Evolutionary conservation across 1,140 invertebrate genomes (phyloP), one percentile per base, ranked within the genome.

Genomic region (Argopecten irradians): DNA sequence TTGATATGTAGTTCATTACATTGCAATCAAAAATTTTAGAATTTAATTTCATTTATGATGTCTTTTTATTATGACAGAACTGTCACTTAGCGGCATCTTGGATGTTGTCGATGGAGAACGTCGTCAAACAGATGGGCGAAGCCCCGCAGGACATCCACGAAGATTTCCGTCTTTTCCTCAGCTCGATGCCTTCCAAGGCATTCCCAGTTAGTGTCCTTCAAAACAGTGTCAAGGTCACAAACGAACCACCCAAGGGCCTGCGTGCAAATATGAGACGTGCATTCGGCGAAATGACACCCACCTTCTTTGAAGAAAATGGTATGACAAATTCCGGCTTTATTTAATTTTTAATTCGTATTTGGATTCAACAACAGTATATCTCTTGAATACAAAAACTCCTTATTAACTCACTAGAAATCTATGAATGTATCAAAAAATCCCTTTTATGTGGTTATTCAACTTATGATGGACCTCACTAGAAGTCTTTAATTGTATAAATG

Each of bases 291-390:
- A 93, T 96, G 9, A 95, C 94, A 16, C 90, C 93, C 3, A 89
- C 89, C 19, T 98, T 97, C 94, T 98, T 98, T 93, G 97, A 98
- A 94, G 96, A 97, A 89, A 97, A 98, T 94, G 95, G 97, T 97
- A 96, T 95, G 94, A 35, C 22, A 35, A 46, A 35, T 34, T 34
- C 55, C 11, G 0, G n/a, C 13, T 11, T 46, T 43, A 19, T 16
- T 83, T 2, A 86, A 46, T 55, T 35, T 85, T 84, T 71, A 84
- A 36, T 32, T 87, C 35, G 39, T 87, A 43, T 28, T 89, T 89
- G 14, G n/a, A 22, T 82, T 33, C 85, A 82, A n/a, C n/a, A n/a
- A n/a, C n/a, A n/a, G n/a, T n/a, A n/a, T n/a, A n/a, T n/a, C n/a
- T n/a, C n/a, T n/a, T n/a, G n/a, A n/a, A n/a, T n/a, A n/a, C n/a